phyloP scores from a whole-genome alignment of 2,888 invertebrate genomes.

The Drosophila nr. perissopoda region DNA sequence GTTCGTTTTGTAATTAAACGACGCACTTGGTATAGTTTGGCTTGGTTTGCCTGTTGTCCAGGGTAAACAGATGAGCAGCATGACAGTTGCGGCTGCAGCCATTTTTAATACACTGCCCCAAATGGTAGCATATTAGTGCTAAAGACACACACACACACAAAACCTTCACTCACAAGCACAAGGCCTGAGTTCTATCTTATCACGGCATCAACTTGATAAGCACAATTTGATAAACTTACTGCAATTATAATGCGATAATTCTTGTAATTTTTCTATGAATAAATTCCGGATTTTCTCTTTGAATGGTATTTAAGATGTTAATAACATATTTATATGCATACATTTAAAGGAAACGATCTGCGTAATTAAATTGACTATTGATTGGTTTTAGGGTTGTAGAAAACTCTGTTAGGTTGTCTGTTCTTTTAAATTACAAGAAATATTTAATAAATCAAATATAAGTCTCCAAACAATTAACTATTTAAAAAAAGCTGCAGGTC shows the following conservation, averaged over 20 bases:
- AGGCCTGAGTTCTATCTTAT: neutral
- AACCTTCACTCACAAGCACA: neutral
- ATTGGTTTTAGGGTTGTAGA: neutral
- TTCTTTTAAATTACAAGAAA: neutral
- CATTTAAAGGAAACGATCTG: neutral
- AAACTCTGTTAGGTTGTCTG: neutral
- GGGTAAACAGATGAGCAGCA: slow-evolving; percentile 46
- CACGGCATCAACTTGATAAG: neutral
- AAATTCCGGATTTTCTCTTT: neutral
- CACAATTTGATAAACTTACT: neutral
- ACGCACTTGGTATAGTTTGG: slow-evolving; percentile 68
- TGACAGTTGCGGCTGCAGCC: slow-evolving; percentile 25
- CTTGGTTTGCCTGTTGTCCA: slow-evolving; percentile 39
- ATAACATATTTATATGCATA: neutral
- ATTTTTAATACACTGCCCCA: slow-evolving; percentile 44
- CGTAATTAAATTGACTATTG: neutral
- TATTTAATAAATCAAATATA: neutral
- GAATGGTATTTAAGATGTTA: neutral
- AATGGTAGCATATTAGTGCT: slow-evolving; percentile 32
- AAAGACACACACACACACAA: slow-evolving; percentile 1
- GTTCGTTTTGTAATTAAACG: slow-evolving; percentile 81
- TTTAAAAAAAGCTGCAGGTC: neutral
- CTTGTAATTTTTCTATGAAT: neutral
- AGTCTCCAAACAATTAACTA: neutral
- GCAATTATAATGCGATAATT: neutral